Evolutionary conservation across 2,113 vertebrate genomes (phyloP), one percentile per base, ranked within the genome.

Genomic region (Tyto alba): DNA sequence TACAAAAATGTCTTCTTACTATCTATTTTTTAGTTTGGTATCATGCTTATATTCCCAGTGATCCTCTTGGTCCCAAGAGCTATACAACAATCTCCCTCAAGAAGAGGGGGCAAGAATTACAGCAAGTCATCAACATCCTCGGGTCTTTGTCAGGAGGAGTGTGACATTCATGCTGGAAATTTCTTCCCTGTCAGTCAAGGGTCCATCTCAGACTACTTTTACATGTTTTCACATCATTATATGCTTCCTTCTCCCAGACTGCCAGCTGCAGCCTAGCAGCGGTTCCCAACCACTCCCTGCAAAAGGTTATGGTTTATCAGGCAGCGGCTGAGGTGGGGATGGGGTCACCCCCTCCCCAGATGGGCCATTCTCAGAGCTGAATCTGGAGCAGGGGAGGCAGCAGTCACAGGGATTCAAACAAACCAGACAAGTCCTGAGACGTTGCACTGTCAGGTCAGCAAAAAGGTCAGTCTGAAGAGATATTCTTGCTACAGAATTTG

Each of bases 1-100:
- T 7, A 30, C 3, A 83, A 16, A 85, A 66, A 1, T 0, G 0
- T 1, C 47, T 90, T 43, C n/a, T 20, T 71, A 40, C 6, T 78
- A 9, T 10, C 29, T 77, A 1, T 20, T 56, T 85, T 74, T 56
- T 18, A 38, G 4, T 48, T 75, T 52, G 13, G 8, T 62, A 47
- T 85, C 64, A 74, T 40, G 4, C 30, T 78, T 17, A 53, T 16
- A 23, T 92, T 85, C 85, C 16, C 14, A 43, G 7, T 8, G 16
- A 6, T 48, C 7, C 4, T 56, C 64, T 66, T 77, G 30, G 8
- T 62, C 32, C 22, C 12, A 41, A 47, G 30, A 34, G 20, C 16
- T 73, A 59, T 22, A 19, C 2, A 30, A 50, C 5, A 29, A 12
- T 32, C 32, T 63, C 20, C 17, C 7, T 30, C 21, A 76, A 38